Evolutionary conservation across 2,888 invertebrate species (phyloP).

Genomic region (Melitaea athalia): DNA sequence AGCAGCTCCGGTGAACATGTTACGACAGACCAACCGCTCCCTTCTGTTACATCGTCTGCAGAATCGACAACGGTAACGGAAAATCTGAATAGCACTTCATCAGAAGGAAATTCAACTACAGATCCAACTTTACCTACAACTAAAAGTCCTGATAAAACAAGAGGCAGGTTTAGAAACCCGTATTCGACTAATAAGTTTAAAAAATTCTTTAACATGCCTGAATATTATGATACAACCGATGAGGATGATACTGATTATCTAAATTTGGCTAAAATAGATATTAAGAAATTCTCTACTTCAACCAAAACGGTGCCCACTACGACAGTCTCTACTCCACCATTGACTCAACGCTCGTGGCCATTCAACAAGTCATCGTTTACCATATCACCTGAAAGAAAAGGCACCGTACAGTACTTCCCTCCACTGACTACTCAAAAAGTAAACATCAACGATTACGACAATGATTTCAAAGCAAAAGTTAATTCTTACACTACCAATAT

Average conservation of each 20-base stretch:
- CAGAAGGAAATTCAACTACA: conserved; percentile 22
- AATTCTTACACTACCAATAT: conserved; percentile 48
- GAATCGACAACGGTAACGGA: conserved; percentile 21
- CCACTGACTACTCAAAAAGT: conserved; percentile 55
- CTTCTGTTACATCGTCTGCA: conserved; percentile 24
- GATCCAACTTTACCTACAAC: conserved; percentile 25
- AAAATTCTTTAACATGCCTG: conserved; percentile 53
- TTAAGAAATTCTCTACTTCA: conserved; percentile 58
- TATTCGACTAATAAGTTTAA: conserved; percentile 48
- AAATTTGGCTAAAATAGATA: conserved; percentile 62
- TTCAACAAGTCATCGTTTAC: conserved; percentile 41
- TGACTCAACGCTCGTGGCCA: conserved; percentile 42
- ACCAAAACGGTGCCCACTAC: conserved; percentile 28
- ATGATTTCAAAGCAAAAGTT: conserved; percentile 53
- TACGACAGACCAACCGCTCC: conserved; percentile 36
- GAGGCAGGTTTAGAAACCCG: conserved; percentile 15
- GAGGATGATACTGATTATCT: conserved; percentile 67
- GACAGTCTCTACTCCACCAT: conserved; percentile 29
- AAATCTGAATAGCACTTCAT: background rate
- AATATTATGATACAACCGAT: conserved; percentile 62
- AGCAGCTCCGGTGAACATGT: conserved; percentile 51
- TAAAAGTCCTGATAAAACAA: conserved; percentile 18
- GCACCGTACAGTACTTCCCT: conserved; percentile 72
- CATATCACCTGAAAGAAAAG: conserved; percentile 54
- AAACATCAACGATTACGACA: conserved; percentile 53